phyloP scores from a whole-genome alignment of 2,797 vertebrate species.

The Gymnothorax reevesii region DNA sequence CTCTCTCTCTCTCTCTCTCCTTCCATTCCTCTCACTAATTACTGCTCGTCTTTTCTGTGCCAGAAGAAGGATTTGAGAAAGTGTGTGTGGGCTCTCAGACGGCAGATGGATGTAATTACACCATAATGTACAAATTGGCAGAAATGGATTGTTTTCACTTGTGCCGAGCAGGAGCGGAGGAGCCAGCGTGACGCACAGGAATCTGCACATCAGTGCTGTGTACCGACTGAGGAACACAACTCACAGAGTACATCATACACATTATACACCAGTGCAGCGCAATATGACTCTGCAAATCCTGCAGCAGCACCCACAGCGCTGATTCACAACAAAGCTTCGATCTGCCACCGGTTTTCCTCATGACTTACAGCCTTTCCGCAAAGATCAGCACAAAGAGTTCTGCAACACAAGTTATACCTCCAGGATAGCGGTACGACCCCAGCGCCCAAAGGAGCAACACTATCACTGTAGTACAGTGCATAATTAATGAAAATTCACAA shows the following conservation, averaged over 20 bases:
- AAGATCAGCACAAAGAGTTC: not conserved
- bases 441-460: not conserved
- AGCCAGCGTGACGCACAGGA: not conserved
- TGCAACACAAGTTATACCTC: not conserved
- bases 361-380: not conserved
- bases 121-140: slow-evolving; percentile 19
- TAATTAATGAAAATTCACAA: too few species aligned
- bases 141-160: slow-evolving; percentile 13
- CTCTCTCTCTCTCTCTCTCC: not conserved
- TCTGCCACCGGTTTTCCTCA: not conserved
- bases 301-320: not conserved
- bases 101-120: slow-evolving; percentile 23
- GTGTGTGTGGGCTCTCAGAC: slow-evolving; percentile 18
- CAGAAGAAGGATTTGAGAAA: not conserved
- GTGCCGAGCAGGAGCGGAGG: not conserved
- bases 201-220: not conserved
- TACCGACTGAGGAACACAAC: not conserved
- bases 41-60: slow-evolving; percentile 12
- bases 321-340: not conserved
- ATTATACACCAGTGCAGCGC: not conserved
- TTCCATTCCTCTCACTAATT: not conserved
- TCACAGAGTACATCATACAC: not conserved
- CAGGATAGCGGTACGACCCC: not conserved
- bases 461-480: not conserved
- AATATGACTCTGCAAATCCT: not conserved